These are phyloP conservation scores for Lordiphosa stackelbergi DNA, from an alignment of 1,140 invertebrate species.

Conservation along the genomic window DNA sequence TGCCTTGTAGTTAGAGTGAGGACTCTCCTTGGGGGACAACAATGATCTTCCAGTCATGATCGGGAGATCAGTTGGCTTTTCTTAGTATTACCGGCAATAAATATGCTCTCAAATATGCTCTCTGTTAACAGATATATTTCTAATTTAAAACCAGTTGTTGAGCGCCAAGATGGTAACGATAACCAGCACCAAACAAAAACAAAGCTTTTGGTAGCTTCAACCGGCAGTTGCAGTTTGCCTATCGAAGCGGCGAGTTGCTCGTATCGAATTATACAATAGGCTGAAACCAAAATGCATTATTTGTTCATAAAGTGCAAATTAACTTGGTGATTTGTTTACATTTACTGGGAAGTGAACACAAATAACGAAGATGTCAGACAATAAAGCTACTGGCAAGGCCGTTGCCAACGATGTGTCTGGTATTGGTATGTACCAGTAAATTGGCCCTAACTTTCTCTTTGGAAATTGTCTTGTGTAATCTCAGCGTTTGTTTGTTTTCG, in stretches of 20 bases:
- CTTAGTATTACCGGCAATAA: too few relatives aligned
- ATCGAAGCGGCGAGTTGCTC: neutral
- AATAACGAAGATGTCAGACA: constrained; percentile 8
- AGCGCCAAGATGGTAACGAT: constrained; percentile 18
- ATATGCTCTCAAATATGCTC: too few relatives aligned
- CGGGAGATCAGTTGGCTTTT: too few relatives aligned
- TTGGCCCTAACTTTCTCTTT: constrained; percentile 31
- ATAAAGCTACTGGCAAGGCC: constrained; percentile 5
- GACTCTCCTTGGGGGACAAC: too few relatives aligned
- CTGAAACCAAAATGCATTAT: constrained; percentile 9
- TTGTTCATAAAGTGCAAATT: constrained; percentile 14
- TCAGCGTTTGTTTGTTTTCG: constrained; percentile 15
- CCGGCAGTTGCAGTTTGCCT: constrained; percentile 8
- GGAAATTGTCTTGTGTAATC: constrained; percentile 16
- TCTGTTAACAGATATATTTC: too few relatives aligned
- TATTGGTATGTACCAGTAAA: constrained; percentile 34
- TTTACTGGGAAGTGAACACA: constrained; percentile 15
- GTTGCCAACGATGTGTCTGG: constrained; percentile 10
- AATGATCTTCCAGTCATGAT: too few relatives aligned
- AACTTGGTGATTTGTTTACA: constrained; percentile 14
- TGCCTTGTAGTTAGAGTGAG: too few relatives aligned
- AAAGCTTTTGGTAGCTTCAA: neutral
- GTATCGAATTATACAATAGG: constrained; percentile 4
- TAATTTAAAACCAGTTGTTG: constrained; percentile 22
- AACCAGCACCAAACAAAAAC: neutral